A percentile compares a stretch with the other conserved stretches of the same genome.
phyloP scores from a whole-genome alignment of 2,888 invertebrate genomes.

The Atrina japonica region DNA sequence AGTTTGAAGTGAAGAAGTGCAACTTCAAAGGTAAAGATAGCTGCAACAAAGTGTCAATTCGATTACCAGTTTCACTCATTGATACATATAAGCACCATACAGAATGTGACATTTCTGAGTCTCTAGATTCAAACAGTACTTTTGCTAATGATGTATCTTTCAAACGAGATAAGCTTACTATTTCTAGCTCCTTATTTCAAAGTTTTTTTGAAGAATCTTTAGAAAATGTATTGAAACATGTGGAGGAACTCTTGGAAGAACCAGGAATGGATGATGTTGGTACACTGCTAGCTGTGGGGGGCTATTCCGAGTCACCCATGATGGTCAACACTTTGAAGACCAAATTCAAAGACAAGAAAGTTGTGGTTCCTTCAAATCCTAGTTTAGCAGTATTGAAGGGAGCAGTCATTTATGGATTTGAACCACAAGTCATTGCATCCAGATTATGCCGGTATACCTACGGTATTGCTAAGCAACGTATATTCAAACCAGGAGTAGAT shows the following conservation, averaged over 20 bases:
- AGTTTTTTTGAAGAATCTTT: conserved; percentile 30
- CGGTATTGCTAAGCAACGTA: conserved; percentile 35
- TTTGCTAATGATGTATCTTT: conserved; percentile 23
- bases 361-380: conserved; percentile 32
- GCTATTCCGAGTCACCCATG: conserved; percentile 31
- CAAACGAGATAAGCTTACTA: conserved; percentile 27
- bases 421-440: conserved; percentile 32
- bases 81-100: conserved; percentile 18
- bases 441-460: conserved; percentile 35
- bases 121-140: conserved; percentile 7
- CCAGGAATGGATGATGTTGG: conserved; percentile 9
- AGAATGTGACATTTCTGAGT: conserved; percentile 13
- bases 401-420: conserved; percentile 36
- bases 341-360: conserved; percentile 12
- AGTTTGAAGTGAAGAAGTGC: conserved; percentile 32
- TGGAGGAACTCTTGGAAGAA: conserved; percentile 9
- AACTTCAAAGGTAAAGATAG: conserved; percentile 2
- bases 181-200: conserved; percentile 15
- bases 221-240: conserved; percentile 24
- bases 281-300: conserved; percentile 33
- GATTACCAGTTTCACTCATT: conserved; percentile 24
- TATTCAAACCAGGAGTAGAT: conserved; percentile 21
- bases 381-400: conserved; percentile 32
- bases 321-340: conserved; percentile 26
- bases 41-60: conserved; percentile 2